phyloP scores from a whole-genome alignment of 2,797 vertebrate species.

The Bradypus variegatus region DNA sequence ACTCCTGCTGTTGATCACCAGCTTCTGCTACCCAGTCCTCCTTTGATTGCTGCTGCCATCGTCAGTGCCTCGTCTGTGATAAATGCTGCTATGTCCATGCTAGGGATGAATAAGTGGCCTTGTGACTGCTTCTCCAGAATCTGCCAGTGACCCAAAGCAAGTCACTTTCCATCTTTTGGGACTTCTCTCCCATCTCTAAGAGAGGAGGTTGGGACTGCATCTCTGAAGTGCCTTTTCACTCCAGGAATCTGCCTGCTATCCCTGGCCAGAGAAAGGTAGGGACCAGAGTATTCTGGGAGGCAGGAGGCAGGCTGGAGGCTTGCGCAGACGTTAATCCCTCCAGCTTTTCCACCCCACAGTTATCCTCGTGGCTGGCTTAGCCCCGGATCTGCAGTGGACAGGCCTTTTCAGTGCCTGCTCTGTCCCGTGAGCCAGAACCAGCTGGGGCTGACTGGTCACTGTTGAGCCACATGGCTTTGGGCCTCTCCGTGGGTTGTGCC shows the following conservation, averaged over 20 bases:
- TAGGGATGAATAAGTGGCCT: not conserved
- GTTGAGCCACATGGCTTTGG: not conserved
- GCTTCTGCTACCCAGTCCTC: not conserved
- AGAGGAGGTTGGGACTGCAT: not conserved
- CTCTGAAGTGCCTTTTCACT: not conserved
- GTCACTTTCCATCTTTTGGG: not conserved
- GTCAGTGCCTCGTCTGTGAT: not conserved
- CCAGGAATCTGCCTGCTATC: not conserved
- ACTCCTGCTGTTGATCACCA: not conserved
- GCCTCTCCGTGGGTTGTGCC: fast-evolving
- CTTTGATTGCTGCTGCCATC: not conserved
- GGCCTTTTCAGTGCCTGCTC: not conserved
- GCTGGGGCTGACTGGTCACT: not conserved
- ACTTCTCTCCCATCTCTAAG: not conserved
- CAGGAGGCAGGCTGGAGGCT: not conserved
- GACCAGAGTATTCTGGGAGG: no score
- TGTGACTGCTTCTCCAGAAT: not conserved
- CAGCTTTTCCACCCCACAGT: fast-evolving
- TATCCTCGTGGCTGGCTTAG: not conserved
- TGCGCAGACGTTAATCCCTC: not conserved
- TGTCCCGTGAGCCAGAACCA: not conserved
- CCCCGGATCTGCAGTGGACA: not conserved
- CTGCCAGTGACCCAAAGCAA: not conserved
- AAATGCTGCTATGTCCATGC: not conserved
- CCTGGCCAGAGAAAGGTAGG: not conserved